Conservation (phyloP, 2,888 invertebrate species). For the Andricus curvator region DNA sequence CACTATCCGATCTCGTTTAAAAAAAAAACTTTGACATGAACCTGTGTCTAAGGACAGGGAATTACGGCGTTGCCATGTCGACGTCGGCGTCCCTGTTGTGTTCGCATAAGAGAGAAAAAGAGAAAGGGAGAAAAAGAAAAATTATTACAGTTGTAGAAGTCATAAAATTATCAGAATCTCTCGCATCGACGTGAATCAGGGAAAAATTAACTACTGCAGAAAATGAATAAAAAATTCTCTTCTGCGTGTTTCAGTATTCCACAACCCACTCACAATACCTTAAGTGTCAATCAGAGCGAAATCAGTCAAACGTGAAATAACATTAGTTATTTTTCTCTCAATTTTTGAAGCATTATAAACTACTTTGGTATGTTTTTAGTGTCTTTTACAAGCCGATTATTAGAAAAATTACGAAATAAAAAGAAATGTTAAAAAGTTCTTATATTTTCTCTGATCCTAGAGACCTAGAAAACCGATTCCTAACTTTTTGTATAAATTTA, state of each 20-base stretch:
- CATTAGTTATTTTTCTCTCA: background rate
- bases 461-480: background rate
- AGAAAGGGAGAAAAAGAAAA: slow-evolving; percentile 30
- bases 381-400: background rate
- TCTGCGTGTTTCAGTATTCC: background rate
- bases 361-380: background rate
- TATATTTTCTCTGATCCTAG: background rate
- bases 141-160: slow-evolving; percentile 33
- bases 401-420: background rate
- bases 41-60: slow-evolving; percentile 46
- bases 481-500: background rate
- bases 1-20: background rate
- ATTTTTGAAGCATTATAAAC: background rate
- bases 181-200: background rate
- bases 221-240: slow-evolving; percentile 13
- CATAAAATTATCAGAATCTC: slow-evolving; percentile 34
- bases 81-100: slow-evolving; percentile 62
- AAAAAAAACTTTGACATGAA: slow-evolving; percentile 11
- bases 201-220: slow-evolving; percentile 13
- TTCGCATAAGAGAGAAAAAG: slow-evolving; percentile 67
- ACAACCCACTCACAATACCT: slow-evolving; percentile 24
- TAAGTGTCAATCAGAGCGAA: slow-evolving; percentile 22
- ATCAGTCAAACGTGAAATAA: slow-evolving; percentile 30
- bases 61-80: slow-evolving; percentile 73
- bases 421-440: background rate